These are phyloP conservation scores for Acleris emargana DNA, from an alignment of 2,888 invertebrate genomes.

Conservation along the genomic window DNA sequence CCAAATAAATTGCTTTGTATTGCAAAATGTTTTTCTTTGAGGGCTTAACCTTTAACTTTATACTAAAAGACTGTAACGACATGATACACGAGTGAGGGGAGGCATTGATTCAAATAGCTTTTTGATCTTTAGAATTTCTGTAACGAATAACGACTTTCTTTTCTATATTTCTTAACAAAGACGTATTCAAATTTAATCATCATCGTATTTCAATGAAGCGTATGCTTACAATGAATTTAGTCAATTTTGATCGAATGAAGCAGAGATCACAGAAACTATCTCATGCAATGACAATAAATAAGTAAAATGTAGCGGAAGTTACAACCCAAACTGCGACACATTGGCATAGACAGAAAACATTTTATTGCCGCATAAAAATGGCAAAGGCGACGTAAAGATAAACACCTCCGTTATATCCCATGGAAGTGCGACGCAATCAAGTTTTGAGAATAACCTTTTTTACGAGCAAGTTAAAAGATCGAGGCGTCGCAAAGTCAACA, in stretches of 20 bases:
- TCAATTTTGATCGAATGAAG: too few species aligned
- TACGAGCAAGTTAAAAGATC: conserved; percentile 28
- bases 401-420: conserved; percentile 20
- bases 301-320: conserved; percentile 15
- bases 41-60: not conserved
- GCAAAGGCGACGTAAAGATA: conserved; percentile 29
- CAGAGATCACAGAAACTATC: not conserved
- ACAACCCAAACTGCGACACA: conserved; percentile 8
- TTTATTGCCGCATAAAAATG: conserved; percentile 28
- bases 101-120: too few species aligned
- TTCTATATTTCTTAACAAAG: not conserved
- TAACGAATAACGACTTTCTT: too few species aligned
- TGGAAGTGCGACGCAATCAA: conserved; percentile 24
- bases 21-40: not conserved
- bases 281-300: not conserved
- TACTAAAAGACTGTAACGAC: too few species aligned
- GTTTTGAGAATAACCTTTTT: conserved; percentile 28
- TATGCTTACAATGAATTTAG: too few species aligned
- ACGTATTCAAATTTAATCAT: not conserved
- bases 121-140: too few species aligned
- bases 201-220: too few species aligned
- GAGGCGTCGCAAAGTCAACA: conserved; percentile 16
- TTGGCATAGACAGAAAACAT: conserved; percentile 20
- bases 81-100: too few species aligned
- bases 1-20: conserved; percentile 1